These are phyloP conservation scores for Engystomops pustulosus DNA, from an alignment of 2,113 vertebrate genomes.

Conservation along the genomic window DNA sequence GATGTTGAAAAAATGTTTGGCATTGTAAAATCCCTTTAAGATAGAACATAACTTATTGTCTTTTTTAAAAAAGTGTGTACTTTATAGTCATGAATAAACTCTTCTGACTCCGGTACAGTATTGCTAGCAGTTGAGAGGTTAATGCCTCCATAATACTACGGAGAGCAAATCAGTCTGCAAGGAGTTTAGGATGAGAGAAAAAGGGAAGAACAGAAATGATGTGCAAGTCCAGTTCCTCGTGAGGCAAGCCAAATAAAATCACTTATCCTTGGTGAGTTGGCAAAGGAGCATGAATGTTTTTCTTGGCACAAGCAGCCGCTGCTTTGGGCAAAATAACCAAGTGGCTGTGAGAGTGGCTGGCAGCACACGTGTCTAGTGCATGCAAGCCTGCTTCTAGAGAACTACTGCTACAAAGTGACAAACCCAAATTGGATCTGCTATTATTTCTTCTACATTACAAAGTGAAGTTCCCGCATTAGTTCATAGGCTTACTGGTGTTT, in stretches of 20 bases:
- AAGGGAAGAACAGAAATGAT: not conserved
- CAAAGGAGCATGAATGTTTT: conserved; percentile 35
- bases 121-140: conserved; percentile 22
- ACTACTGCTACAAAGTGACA: conserved; percentile 10
- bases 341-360: conserved; percentile 15
- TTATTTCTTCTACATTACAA: not conserved
- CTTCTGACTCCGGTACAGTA: not conserved
- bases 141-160: conserved; percentile 8
- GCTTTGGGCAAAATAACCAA: conserved; percentile 48
- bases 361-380: not conserved
- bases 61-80: not conserved
- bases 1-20: not conserved
- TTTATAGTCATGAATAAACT: conserved; percentile 1
- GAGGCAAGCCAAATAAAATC: conserved; percentile 22
- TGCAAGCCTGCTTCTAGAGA: not conserved
- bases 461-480: not conserved
- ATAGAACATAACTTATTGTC: not conserved
- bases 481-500: not conserved
- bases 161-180: not conserved
- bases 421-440: not conserved
- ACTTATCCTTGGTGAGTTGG: conserved; percentile 27
- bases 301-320: conserved; percentile 31
- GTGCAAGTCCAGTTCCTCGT: not conserved
- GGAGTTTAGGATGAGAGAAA: not conserved
- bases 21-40: not conserved